phyloP scores from a whole-genome alignment of 1,140 invertebrate genomes.

The Calliopsis andreniformis region DNA sequence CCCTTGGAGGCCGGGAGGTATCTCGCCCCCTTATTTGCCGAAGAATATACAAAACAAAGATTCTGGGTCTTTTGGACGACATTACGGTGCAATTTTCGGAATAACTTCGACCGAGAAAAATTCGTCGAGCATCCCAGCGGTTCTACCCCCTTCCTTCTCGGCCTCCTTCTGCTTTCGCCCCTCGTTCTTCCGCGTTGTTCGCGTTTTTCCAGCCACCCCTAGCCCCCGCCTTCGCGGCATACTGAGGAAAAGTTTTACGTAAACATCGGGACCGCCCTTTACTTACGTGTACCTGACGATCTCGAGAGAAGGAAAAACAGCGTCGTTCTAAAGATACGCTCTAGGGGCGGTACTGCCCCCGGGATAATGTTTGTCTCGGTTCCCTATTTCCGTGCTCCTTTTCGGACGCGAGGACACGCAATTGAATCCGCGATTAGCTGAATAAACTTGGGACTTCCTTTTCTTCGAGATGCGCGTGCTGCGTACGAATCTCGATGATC shows the following conservation, averaged over 20 bases:
- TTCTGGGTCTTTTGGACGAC: not conserved
- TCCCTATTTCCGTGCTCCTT: not conserved
- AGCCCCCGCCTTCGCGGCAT: not conserved
- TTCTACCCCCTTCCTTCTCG: not conserved
- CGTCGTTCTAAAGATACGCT: constrained; percentile 23
- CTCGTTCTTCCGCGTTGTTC: constrained; percentile 9
- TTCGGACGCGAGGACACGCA: not conserved
- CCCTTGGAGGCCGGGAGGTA: not conserved
- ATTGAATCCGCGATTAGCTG: constrained; percentile 20
- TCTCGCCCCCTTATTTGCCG: not conserved
- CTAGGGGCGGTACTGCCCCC: constrained; percentile 30
- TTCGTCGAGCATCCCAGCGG: constrained; percentile 10
- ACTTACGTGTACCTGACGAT: constrained; percentile 36
- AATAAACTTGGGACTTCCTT: not conserved
- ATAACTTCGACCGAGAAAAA: not conserved
- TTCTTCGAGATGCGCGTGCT: too few relatives aligned
- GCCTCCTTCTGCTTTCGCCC: not conserved
- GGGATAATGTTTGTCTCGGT: constrained; percentile 47
- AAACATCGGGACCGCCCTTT: constrained; percentile 49
- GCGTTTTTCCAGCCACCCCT: not conserved
- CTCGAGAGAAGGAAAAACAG: constrained; percentile 25
- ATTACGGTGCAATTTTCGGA: constrained; percentile 22
- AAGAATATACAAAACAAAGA: not conserved
- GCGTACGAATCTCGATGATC: too few relatives aligned
- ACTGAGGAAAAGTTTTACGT: constrained; percentile 52